A percentile compares a stretch with the other conserved stretches of the same genome.
phyloP scores from a whole-genome alignment of 1,140 invertebrate genomes.

The Neodiprion fabricii region DNA sequence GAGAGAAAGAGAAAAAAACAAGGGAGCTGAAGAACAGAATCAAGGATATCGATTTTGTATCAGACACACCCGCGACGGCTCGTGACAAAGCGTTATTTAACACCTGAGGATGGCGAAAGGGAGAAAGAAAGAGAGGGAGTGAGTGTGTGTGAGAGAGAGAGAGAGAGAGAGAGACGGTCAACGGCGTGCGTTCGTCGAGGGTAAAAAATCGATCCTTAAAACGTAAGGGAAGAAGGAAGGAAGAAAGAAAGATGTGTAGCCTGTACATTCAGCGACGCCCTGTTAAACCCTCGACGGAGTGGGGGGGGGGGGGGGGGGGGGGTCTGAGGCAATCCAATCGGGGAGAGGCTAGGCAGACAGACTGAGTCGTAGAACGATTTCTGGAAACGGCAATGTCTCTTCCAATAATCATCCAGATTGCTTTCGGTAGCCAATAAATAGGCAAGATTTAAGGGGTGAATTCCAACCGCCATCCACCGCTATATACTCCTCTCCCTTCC shows the following conservation, averaged over 20 bases:
- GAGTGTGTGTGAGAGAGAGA: not conserved
- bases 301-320: too few species aligned
- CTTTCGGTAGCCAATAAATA: conserved; percentile 52
- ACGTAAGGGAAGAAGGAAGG: too few species aligned
- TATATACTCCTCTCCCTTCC: not conserved
- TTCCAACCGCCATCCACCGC: conserved; percentile 17
- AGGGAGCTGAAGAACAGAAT: too few species aligned
- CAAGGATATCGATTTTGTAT: too few species aligned
- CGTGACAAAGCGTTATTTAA: not conserved
- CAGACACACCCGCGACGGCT: not conserved
- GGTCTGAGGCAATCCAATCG: conserved; percentile 37
- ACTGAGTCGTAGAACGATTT: conserved; percentile 27
- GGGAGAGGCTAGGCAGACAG: conserved; percentile 31
- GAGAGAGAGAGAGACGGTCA: too few species aligned
- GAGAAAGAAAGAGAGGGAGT: not conserved
- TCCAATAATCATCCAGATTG: conserved; percentile 47
- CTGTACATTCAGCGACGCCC: too few species aligned
- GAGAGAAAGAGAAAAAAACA: too few species aligned
- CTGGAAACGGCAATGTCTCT: conserved; percentile 33
- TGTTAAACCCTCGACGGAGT: too few species aligned
- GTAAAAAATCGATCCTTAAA: too few species aligned
- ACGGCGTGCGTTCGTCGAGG: too few species aligned
- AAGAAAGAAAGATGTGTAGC: too few species aligned
- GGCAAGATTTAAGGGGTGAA: conserved; percentile 45
- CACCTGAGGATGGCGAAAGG: not conserved